Conservation (phyloP, 1,140 invertebrate genomes). For the Metopolophium dirhodum region DNA sequence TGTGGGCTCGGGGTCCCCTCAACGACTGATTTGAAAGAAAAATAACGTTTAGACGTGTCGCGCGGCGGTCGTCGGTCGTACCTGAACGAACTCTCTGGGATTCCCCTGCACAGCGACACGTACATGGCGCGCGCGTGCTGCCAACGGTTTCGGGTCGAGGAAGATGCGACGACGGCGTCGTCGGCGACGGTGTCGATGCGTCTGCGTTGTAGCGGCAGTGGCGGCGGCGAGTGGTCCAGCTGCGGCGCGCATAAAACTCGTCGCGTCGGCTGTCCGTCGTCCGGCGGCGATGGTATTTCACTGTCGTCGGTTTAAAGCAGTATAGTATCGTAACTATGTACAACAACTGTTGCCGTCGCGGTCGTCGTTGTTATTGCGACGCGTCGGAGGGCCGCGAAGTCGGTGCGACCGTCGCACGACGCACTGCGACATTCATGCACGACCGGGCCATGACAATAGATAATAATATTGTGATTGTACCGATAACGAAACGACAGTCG, state of each 20-base stretch:
- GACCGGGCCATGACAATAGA: background rate
- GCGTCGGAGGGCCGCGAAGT: background rate
- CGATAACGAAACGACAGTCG: too few relatives aligned
- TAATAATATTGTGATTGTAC: background rate
- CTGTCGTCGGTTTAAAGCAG: background rate
- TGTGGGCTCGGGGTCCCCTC: background rate
- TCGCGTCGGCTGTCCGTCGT: background rate
- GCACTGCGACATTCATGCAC: background rate
- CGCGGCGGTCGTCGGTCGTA: background rate
- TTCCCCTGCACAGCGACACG: slow-evolving; percentile 54
- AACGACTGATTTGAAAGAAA: background rate
- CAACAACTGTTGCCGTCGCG: too few relatives aligned
- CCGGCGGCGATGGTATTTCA: too few relatives aligned
- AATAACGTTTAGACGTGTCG: background rate
- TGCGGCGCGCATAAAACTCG: background rate
- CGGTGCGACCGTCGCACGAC: background rate
- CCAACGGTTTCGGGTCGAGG: background rate
- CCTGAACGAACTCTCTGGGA: slow-evolving; percentile 56
- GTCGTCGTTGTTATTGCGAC: background rate
- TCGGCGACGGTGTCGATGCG: background rate
- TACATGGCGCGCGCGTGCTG: background rate
- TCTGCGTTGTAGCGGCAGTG: background rate
- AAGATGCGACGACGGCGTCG: background rate
- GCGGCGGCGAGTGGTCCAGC: background rate
- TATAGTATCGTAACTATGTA: too few relatives aligned